A percentile compares a stretch with the other conserved stretches of the same genome.
phyloP scores from a whole-genome alignment of 2,797 vertebrate genomes.

The Thamnophis elegans region DNA sequence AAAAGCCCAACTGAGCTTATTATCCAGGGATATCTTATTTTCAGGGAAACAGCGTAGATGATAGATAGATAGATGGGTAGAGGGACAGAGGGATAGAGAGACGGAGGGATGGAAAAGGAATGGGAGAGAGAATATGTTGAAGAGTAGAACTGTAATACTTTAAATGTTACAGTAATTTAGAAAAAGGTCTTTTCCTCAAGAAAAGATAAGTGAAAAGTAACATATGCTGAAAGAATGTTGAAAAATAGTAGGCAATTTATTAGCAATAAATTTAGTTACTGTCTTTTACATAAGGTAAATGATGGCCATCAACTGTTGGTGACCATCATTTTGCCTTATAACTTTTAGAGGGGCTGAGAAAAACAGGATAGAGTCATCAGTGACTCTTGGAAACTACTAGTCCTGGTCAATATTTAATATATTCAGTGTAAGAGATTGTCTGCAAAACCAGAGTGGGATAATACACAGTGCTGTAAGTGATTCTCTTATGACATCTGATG shows the following conservation, averaged over 20 bases:
- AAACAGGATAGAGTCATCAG: neutral
- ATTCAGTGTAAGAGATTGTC: neutral
- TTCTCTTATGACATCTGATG: neutral
- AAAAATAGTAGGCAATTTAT: neutral
- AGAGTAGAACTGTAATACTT: neutral
- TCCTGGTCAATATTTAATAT: neutral
- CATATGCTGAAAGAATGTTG: neutral
- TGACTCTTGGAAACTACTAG: neutral
- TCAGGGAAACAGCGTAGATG: too few species aligned
- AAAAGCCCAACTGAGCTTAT: too few species aligned
- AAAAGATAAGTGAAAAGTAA: neutral
- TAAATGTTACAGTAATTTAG: neutral
- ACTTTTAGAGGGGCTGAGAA: neutral
- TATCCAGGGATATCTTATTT: too few species aligned
- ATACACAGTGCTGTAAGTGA: neutral
- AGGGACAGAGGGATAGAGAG: too few species aligned
- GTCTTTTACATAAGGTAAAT: neutral
- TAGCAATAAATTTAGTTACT: neutral
- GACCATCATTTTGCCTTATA: too few species aligned
- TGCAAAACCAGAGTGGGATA: neutral
- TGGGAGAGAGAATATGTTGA: neutral
- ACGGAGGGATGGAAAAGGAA: too few species aligned
- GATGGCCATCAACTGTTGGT: neutral
- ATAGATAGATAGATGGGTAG: too few species aligned
- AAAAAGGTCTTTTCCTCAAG: neutral